Conservation (phyloP, 2,888 invertebrate genomes). For the Lagria hirta region DNA sequence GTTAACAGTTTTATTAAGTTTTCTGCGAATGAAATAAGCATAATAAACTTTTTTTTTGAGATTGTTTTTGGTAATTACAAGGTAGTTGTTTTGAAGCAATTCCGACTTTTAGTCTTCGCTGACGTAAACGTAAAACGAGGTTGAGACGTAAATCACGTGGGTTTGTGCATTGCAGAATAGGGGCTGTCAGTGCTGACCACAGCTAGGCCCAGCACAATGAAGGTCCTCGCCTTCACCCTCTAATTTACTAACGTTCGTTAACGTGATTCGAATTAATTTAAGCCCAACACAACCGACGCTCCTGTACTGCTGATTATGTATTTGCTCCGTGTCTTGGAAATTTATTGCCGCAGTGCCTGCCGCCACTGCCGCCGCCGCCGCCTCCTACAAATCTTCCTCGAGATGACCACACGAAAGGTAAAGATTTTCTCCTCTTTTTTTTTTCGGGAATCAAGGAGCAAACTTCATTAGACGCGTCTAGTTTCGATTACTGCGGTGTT, state of each 20-base stretch:
- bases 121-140: slow-evolving; percentile 60
- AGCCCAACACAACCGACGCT: slow-evolving; percentile 35
- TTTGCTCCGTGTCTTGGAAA: slow-evolving; percentile 52
- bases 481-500: slow-evolving; percentile 50
- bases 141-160: slow-evolving; percentile 64
- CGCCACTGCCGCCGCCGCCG: slow-evolving; percentile 17
- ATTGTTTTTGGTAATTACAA: too few relatives aligned
- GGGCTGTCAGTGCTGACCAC: slow-evolving; percentile 50
- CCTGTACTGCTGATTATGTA: slow-evolving; percentile 53
- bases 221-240: slow-evolving; percentile 40
- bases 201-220: slow-evolving; percentile 46
- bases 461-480: slow-evolving; percentile 53
- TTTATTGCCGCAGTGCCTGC: slow-evolving; percentile 44
- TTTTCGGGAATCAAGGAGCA: slow-evolving; percentile 35
- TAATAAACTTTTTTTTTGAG: too few relatives aligned
- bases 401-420: too few relatives aligned
- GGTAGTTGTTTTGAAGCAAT: too few relatives aligned
- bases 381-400: background rate
- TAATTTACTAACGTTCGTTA: slow-evolving; percentile 54
- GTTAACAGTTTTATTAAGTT: too few relatives aligned
- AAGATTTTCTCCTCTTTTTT: too few relatives aligned
- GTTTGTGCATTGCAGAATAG: slow-evolving; percentile 41
- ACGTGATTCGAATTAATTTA: slow-evolving; percentile 55
- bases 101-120: too few relatives aligned
- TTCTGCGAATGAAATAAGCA: too few relatives aligned